These are phyloP conservation scores for Hylia prasina DNA, from an alignment of 2,113 vertebrate species.

Conservation along the genomic window DNA sequence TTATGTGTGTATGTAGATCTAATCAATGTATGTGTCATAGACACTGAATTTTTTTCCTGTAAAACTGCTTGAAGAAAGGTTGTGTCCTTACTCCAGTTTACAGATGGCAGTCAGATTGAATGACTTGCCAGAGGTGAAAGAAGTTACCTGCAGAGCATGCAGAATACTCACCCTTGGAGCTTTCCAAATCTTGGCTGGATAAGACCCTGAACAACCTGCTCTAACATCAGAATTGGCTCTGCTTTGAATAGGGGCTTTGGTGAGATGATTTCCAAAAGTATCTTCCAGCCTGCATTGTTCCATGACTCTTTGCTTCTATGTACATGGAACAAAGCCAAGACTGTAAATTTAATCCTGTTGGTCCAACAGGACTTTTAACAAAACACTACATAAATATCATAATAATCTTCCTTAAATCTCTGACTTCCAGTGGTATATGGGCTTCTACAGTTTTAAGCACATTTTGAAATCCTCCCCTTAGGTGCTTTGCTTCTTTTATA, in stretches of 20 bases:
- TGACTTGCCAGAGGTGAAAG: not conserved
- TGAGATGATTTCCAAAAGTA: not conserved
- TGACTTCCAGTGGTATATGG: not conserved
- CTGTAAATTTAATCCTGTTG: not conserved
- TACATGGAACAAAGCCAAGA: not conserved
- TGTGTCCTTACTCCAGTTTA: not conserved
- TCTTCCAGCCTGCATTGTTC: not conserved
- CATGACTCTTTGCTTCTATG: not conserved
- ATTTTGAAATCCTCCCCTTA: not conserved
- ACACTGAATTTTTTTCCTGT: not conserved
- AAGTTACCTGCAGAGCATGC: not conserved
- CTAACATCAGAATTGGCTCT: not conserved
- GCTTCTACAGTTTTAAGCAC: not conserved
- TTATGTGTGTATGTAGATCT: not conserved
- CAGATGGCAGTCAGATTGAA: not conserved
- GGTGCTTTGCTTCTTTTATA: not conserved
- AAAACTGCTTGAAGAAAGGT: not conserved
- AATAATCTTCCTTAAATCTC: not conserved
- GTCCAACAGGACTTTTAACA: not conserved
- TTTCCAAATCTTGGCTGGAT: not conserved
- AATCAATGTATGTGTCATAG: not conserved
- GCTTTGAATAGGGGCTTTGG: not conserved
- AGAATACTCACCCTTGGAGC: not conserved
- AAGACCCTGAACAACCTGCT: not conserved
- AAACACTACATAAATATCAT: not conserved